Evolutionary conservation across 2,888 invertebrate genomes (phyloP), one percentile per base, ranked within the genome.

Genomic region (Gerris lacustris): DNA sequence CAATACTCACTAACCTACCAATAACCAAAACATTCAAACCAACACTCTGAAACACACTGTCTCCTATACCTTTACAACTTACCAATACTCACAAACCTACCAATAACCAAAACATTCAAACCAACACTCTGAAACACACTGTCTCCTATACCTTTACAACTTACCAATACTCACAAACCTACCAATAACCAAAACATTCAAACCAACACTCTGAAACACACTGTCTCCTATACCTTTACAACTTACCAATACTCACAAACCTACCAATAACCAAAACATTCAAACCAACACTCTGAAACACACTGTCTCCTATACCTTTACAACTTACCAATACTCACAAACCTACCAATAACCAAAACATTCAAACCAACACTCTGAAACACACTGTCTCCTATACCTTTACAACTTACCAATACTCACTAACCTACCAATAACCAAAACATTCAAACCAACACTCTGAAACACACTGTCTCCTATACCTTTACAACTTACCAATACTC

Each of bases 361-460:
- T n/a, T n/a, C n/a, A 94, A 55, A 87, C 88, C 75, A 94, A 80
- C 75, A 93, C 82, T 79, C 94, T 89, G 79, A 66, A 81, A 81
- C 73, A 70, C 68, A 66, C 66, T 18, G 47, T 7, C 47, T 7
- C 47, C 47, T 11, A 47, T 11, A 47, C n/a, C n/a, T n/a, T n/a
- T n/a, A n/a, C n/a, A n/a, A n/a, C n/a, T n/a, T n/a, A n/a, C n/a
- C 69, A 55, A 31, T 44, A 66, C 45, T 66, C 44, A 45, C 66
- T 44, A 9, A 68, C 64, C 31, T 17, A 47, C 43, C 45, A 62
- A 64, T n/a, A n/a, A n/a, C n/a, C n/a, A n/a, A n/a, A n/a, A n/a
- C n/a, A n/a, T n/a, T n/a, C n/a, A 94, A 55, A 87, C 88, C 75
- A 94, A 80, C 75, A 93, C 82, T 79, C 94, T 89, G 79, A 66